These are phyloP conservation scores for Carollia perspicillata DNA, from an alignment of 2,113 vertebrate genomes.

Conservation along the genomic window DNA sequence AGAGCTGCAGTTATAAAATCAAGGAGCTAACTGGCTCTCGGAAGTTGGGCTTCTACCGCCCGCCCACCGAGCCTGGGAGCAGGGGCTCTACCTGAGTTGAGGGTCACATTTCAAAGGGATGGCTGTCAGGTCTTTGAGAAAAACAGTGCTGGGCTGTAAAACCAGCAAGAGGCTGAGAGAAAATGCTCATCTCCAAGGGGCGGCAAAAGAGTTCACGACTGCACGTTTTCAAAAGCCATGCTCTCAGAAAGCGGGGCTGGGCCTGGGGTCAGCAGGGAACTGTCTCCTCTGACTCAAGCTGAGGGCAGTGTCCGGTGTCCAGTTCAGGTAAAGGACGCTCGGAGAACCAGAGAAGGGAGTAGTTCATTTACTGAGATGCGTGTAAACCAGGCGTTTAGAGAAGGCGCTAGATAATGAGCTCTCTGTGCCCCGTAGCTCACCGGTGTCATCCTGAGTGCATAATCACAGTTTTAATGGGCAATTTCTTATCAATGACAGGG, in stretches of 20 bases:
- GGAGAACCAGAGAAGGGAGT: neutral
- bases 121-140: neutral
- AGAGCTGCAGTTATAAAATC: neutral
- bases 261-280: neutral
- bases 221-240: neutral
- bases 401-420: neutral
- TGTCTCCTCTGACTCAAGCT: too few species aligned
- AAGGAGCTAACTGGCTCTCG: neutral
- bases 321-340: neutral
- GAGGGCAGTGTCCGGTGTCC: accelerated
- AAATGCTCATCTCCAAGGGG: neutral
- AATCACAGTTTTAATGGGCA: neutral
- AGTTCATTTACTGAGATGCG: too few species aligned
- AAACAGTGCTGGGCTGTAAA: neutral
- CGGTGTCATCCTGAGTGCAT: neutral
- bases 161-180: neutral
- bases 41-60: neutral
- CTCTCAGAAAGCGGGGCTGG: neutral
- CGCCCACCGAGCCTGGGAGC: neutral
- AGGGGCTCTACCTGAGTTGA: neutral
- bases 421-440: too few species aligned
- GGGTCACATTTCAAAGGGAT: neutral
- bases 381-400: neutral
- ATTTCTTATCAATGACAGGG: neutral
- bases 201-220: neutral